A percentile compares a stretch with the other conserved stretches of the same genome.
phyloP scores from a whole-genome alignment of 2,113 vertebrate genomes.

The Sinocyclocheilus rhinocerous region DNA sequence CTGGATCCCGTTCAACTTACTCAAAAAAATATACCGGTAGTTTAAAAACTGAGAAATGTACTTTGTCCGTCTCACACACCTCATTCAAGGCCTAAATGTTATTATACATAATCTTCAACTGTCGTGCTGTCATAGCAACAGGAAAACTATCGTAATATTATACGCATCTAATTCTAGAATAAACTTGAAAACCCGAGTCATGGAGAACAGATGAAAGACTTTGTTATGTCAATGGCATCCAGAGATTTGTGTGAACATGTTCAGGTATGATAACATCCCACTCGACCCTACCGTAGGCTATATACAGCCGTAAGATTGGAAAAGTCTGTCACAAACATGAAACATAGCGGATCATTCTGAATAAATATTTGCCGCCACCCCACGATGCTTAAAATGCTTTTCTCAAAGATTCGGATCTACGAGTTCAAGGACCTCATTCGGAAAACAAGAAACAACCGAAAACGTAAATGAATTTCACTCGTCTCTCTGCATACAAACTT shows the following conservation, averaged over 20 bases:
- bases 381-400: conserved; percentile 67
- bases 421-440: conserved; percentile 65
- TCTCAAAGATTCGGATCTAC: conserved; percentile 62
- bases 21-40: background rate
- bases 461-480: conserved; percentile 59
- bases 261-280: background rate
- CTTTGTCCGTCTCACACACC: background rate
- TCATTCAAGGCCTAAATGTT: background rate
- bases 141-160: background rate
- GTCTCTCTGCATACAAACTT: background rate
- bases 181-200: conserved; percentile 19
- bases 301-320: background rate
- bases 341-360: background rate
- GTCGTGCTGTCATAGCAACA: background rate
- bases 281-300: background rate
- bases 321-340: background rate
- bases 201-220: background rate
- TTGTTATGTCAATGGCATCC: too few species aligned
- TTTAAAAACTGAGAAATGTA: background rate
- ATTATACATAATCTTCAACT: background rate
- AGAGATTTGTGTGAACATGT: conserved; percentile 40
- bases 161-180: background rate
- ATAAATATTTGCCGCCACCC: conserved; percentile 30
- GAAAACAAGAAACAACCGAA: conserved; percentile 60
- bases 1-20: background rate